These are phyloP conservation scores for Drosophila dives DNA, from an alignment of 2,888 invertebrate species.

Conservation along the genomic window DNA sequence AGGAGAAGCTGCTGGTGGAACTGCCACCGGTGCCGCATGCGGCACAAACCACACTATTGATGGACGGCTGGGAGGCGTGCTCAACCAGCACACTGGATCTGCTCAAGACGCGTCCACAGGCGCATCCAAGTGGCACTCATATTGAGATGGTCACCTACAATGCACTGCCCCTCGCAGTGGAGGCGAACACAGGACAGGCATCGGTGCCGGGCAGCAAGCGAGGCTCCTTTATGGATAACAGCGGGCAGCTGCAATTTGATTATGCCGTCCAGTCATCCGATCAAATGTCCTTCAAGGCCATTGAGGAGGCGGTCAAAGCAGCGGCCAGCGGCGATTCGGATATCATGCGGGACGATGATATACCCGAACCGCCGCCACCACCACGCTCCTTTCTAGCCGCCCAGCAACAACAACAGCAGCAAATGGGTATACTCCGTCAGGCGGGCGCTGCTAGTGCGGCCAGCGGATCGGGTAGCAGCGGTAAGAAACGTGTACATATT, in stretches of 20 bases:
- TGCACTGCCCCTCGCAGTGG: slow-evolving; percentile 65
- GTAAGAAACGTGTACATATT: slow-evolving; percentile 95
- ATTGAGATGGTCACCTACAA: slow-evolving; percentile 77
- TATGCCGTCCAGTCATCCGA: slow-evolving; percentile 81
- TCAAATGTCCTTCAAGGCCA: slow-evolving; percentile 83
- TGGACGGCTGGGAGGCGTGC: slow-evolving; percentile 74
- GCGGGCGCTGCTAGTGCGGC: slow-evolving; percentile 83
- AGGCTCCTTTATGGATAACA: slow-evolving; percentile 73
- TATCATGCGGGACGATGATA: slow-evolving; percentile 85
- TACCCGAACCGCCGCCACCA: slow-evolving; percentile 88
- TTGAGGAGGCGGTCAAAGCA: slow-evolving; percentile 78
- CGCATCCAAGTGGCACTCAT: slow-evolving; percentile 12
- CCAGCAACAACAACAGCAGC: slow-evolving; percentile 72
- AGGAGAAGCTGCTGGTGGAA: slow-evolving; percentile 88
- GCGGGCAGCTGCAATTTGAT: slow-evolving; percentile 71
- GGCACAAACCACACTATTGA: slow-evolving; percentile 62
- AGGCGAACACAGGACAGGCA: slow-evolving; percentile 33
- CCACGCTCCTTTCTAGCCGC: slow-evolving; percentile 84
- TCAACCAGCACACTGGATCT: slow-evolving; percentile 82
- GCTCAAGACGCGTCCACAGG: slow-evolving; percentile 75
- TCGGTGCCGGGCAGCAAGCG: slow-evolving; percentile 70
- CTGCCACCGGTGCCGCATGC: slow-evolving; percentile 83
- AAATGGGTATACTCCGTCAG: slow-evolving; percentile 87
- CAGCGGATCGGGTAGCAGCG: slow-evolving; percentile 43
- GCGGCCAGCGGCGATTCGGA: slow-evolving; percentile 62